phyloP scores from a whole-genome alignment of 2,888 invertebrate species.

The Andrena bucephala region DNA sequence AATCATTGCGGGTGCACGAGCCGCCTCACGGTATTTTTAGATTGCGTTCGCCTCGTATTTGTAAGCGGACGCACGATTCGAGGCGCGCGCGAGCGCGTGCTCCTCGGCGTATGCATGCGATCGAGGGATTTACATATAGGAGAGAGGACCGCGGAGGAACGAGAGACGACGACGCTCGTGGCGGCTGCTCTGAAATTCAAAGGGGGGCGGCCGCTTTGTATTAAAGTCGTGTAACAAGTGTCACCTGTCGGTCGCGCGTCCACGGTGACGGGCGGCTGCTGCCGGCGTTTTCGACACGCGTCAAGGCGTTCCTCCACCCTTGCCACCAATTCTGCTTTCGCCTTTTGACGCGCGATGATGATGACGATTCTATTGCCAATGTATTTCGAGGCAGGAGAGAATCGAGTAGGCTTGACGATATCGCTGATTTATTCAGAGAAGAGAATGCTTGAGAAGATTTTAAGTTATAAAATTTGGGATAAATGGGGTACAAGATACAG shows the following conservation, averaged over 20 bases:
- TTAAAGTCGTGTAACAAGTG: conserved; percentile 61
- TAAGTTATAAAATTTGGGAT: too few relatives aligned
- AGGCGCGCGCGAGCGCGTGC: conserved; percentile 14
- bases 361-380: too few relatives aligned
- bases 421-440: background rate
- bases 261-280: conserved; percentile 39
- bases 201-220: conserved; percentile 56
- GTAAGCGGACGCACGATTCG: conserved; percentile 36
- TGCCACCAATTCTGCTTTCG: conserved; percentile 3
- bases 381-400: too few relatives aligned
- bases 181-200: conserved; percentile 61
- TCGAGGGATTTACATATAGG: conserved; percentile 53
- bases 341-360: too few relatives aligned
- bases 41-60: conserved; percentile 42
- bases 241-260: conserved; percentile 49
- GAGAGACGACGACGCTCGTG: conserved; percentile 7
- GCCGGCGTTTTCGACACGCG: conserved; percentile 49
- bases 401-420: background rate
- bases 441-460: too few relatives aligned
- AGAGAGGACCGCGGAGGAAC: conserved; percentile 15
- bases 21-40: conserved; percentile 63
- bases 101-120: conserved; percentile 27
- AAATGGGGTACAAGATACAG: too few relatives aligned
- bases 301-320: conserved; percentile 16
- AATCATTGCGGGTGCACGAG: conserved; percentile 71